Base-by-base conservation (phyloP, 2,113 vertebrate genomes). In the Hyperoodon ampullatus region DNA sequence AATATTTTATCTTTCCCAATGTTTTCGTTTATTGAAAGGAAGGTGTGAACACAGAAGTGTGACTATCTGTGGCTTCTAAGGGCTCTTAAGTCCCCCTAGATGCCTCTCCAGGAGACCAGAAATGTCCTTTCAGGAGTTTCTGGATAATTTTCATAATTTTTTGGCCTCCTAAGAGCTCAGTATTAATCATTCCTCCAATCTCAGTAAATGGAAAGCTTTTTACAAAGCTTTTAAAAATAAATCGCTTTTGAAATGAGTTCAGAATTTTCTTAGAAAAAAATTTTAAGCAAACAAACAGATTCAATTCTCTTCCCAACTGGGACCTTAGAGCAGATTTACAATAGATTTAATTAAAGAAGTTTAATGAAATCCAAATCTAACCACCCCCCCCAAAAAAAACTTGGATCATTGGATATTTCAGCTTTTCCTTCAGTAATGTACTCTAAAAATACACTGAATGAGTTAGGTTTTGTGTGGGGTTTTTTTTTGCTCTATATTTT, bases 211-310 rank as follows among this genome's bases (percentile, higher is more conserved):
- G 91, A 96, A 96, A 5, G 0, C 50, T 94, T 63, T 97, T 96
- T 72, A 91, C 10, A 93, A 94, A 39, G 28, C 65, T 93, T 89
- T 93, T 87, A 87, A 97, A 98, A 98, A 96, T 83, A 97, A 97
- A 86, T 53, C 74, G 1, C 75, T 87, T 98, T 98, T 94, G 96
- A 98, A 98, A 97, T 95, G 63, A 98, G 70, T 96, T 93, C 47
- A 89, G 92, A 39, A 88, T 96, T 94, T 97, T 63, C 70, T 87
- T 96, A 39, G 71, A 97, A 77, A 77, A 77, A 53, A 92, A 80
- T 96, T 96, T 95, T 58, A 97, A 96, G 91, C 93, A 98, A 98
- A 97, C 61, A 98, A 78, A 86, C 98, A 97, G 94, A 98, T 97
- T 95, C 97, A 44, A 89, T 96, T 97, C 97, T 98, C 94, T 95